Evolutionary conservation across 1,140 invertebrate species (phyloP).

Genomic region (Scaptomyza montana): DNA sequence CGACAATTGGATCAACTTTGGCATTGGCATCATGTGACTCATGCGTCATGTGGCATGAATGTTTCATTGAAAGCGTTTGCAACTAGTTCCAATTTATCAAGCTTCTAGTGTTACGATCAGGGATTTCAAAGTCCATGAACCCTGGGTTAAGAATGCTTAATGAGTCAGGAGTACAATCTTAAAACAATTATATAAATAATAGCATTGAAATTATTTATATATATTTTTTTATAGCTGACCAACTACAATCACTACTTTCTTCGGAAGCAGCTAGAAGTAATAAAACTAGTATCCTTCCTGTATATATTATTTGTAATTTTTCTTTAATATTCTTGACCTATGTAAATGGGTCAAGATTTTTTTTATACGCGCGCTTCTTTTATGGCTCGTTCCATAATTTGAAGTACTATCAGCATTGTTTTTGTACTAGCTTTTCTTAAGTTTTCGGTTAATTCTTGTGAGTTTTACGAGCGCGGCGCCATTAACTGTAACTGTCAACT

Average conservation of each 20-base stretch:
- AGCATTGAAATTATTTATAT: too few species aligned
- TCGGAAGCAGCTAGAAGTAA: too few species aligned
- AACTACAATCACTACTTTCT: neutral
- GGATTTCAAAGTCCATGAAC: slow-evolving; percentile 6
- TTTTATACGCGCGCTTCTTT: slow-evolving; percentile 55
- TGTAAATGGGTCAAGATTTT: slow-evolving; percentile 77
- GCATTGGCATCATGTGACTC: slow-evolving; percentile 37
- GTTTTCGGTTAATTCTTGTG: slow-evolving; percentile 47
- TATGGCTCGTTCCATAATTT: slow-evolving; percentile 51
- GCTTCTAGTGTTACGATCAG: slow-evolving; percentile 36
- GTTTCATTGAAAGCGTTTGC: slow-evolving; percentile 26
- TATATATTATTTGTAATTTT: slow-evolving; percentile 10
- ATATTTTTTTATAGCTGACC: too few species aligned
- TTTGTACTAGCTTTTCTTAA: slow-evolving; percentile 36
- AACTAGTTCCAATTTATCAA: slow-evolving; percentile 59
- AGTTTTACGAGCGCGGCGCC: slow-evolving; percentile 68
- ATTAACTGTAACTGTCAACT: slow-evolving; percentile 76
- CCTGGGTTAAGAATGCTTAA: slow-evolving; percentile 32
- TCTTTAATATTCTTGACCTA: slow-evolving; percentile 30
- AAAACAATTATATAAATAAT: neutral
- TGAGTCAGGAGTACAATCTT: slow-evolving; percentile 29
- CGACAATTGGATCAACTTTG: slow-evolving; percentile 11
- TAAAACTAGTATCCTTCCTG: slow-evolving; percentile 10
- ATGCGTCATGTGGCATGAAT: slow-evolving; percentile 36
- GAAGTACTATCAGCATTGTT: slow-evolving; percentile 45